Percentiles rank a stretch among this genome's conserved stretches.
Evolutionary conservation across 2,888 invertebrate genomes (phyloP).

Genomic region (Drosophila pseudotakahashii): DNA sequence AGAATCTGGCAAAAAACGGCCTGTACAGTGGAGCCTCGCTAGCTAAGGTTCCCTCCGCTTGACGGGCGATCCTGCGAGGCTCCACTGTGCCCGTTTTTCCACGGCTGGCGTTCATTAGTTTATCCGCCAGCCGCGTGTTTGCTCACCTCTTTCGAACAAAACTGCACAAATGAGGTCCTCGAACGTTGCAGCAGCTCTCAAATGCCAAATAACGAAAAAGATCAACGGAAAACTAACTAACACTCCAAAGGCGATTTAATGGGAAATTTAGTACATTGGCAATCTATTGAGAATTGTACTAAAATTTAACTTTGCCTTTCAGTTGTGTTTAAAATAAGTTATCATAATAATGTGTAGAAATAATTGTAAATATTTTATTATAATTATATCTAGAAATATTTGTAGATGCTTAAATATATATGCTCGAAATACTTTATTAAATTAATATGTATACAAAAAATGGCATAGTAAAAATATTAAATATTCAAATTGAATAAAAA

Average conservation of each 20-base stretch:
- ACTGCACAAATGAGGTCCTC: constrained; percentile 16
- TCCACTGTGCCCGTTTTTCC: constrained; percentile 16
- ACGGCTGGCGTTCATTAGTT: constrained; percentile 53
- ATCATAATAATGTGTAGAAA: no score
- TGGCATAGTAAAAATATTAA: no score
- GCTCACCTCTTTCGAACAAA: constrained; percentile 14
- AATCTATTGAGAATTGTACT: neutral
- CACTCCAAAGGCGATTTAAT: neutral
- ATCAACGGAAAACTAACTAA: neutral
- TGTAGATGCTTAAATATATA: no score
- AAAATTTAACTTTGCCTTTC: no score
- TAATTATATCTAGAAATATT: no score
- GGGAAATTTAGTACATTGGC: no score
- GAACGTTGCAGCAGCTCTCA: neutral
- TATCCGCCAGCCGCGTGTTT: constrained; percentile 8
- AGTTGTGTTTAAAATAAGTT: no score
- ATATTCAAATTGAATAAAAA: no score
- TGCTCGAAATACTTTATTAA: no score
- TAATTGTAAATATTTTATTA: no score
- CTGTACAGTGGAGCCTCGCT: constrained; percentile 16
- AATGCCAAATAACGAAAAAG: neutral
- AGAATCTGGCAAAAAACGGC: neutral
- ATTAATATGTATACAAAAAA: no score
- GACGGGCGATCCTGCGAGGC: neutral
- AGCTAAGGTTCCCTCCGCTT: neutral